These are phyloP conservation scores for Pteromalus puparum DNA, from an alignment of 1,140 invertebrate species.

Conservation along the genomic window DNA sequence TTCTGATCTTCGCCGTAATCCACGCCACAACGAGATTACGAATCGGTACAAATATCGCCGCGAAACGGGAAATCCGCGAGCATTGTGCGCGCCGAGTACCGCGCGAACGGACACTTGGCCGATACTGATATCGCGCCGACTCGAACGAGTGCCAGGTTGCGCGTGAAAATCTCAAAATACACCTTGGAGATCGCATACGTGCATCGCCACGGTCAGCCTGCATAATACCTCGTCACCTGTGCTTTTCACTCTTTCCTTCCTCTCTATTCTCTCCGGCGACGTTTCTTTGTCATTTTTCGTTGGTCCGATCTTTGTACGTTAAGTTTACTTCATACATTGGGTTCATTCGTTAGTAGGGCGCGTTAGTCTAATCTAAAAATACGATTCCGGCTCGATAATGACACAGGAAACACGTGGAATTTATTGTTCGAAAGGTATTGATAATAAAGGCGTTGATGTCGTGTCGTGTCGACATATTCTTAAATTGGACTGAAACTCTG, in stretches of 20 bases:
- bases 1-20: not conserved
- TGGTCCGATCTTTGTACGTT: not conserved
- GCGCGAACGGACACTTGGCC: not conserved
- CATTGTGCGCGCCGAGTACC: not conserved
- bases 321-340: too few species aligned
- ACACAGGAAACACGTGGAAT: too few species aligned
- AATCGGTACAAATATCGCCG: not conserved
- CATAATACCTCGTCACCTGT: not conserved
- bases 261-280: not conserved
- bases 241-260: not conserved
- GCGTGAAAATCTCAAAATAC: slow-evolving; percentile 38
- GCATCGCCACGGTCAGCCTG: not conserved
- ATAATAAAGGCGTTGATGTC: too few species aligned
- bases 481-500: not conserved
- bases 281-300: not conserved
- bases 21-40: not conserved
- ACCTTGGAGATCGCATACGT: not conserved
- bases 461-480: too few species aligned
- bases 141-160: slow-evolving; percentile 41
- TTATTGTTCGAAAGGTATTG: too few species aligned
- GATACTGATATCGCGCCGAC: slow-evolving; percentile 3
- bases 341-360: too few species aligned
- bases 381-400: too few species aligned
- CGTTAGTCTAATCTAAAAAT: too few species aligned
- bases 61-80: not conserved